Base-by-base conservation (phyloP, 2,113 vertebrate species). In the Calcarius ornatus region DNA sequence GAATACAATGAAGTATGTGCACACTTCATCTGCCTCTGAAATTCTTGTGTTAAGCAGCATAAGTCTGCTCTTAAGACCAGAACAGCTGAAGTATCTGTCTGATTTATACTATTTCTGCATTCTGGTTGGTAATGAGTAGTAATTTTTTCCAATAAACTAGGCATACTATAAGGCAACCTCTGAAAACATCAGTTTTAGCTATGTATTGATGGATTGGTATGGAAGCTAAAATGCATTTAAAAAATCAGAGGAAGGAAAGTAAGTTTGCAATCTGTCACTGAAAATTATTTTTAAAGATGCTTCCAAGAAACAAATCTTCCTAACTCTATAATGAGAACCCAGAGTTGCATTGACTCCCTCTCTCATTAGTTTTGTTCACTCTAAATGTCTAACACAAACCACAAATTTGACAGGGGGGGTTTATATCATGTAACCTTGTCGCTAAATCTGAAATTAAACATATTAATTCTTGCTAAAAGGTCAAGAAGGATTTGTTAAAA, bases 271-370 rank as follows among this genome's bases (percentile, higher is more conserved):
- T 88, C 76, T 94, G 75, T 64, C 38, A 65, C 59, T 75, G 85
- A 68, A 93, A 90, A 78, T 24, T 1, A 10, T 64, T 80, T 61
- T 35, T 0, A 56, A 85, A 83, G 81, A 73, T 45, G 40, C 5
- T 93, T 92, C 86, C 76, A 96, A 71, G 47, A 83, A 88, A 93
- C 31, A 79, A 61, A 78, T 90, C 56, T 83, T 92, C n/a, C 20
- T 75, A 88, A 83, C 51, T 81, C 43, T 68, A 27, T 78, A 90
- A 91, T 45, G 72, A 93, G 69, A 95, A 59, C 15, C 13, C 51
- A 76, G 51, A 88, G 56, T 25, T 71, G 79, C 1, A 9, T 10
- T 86, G 66, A 35, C 22, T 50, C 33, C 53, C 21, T 81, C 65
- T 78, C 43, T 73, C 68, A 25, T 43, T 54, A 81, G 19, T 50